These are phyloP conservation scores for Cydia pomonella DNA, from an alignment of 1,140 invertebrate genomes.

Conservation along the genomic window DNA sequence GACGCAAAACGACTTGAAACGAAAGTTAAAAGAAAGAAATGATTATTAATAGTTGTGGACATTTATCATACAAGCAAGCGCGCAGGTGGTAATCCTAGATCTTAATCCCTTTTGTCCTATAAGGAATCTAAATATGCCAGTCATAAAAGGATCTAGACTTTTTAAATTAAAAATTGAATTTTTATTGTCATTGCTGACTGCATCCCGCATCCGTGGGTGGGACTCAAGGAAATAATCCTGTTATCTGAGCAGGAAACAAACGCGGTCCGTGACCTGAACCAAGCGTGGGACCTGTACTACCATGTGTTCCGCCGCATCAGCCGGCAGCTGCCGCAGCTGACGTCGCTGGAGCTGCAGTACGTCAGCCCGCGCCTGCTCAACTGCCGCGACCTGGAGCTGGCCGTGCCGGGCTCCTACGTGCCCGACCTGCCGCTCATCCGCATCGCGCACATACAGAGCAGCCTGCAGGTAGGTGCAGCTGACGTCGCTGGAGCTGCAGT, in stretches of 20 bases:
- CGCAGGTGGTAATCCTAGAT: too few relatives aligned
- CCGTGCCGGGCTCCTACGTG: conserved; percentile 97
- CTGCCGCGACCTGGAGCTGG: conserved; percentile 95
- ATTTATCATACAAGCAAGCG: too few relatives aligned
- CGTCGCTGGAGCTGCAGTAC: conserved; percentile 95
- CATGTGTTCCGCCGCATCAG: conserved; percentile 98
- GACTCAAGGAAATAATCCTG: conserved; percentile 1
- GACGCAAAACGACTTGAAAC: too few relatives aligned
- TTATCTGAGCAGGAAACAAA: conserved; percentile 81
- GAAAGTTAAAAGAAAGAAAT: too few relatives aligned
- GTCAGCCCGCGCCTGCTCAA: conserved; percentile 95
- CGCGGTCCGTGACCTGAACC: conserved; percentile 94
- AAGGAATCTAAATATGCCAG: too few relatives aligned
- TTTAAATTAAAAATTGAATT: too few relatives aligned
- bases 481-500: neutral
- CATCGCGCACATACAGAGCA: conserved; percentile 94
- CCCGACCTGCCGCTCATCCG: conserved; percentile 93
- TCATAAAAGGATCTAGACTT: too few relatives aligned
- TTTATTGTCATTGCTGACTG: too few relatives aligned
- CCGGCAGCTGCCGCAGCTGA: conserved; percentile 94
- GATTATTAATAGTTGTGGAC: too few relatives aligned
- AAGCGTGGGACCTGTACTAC: conserved; percentile 99
- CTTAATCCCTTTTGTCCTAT: too few relatives aligned
- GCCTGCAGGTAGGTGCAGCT: conserved; percentile 83
- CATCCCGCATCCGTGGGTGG: too few relatives aligned